Conservation (phyloP, 53 echinoderm and acorn worm species). For the Paelopatides confundens region DNA sequence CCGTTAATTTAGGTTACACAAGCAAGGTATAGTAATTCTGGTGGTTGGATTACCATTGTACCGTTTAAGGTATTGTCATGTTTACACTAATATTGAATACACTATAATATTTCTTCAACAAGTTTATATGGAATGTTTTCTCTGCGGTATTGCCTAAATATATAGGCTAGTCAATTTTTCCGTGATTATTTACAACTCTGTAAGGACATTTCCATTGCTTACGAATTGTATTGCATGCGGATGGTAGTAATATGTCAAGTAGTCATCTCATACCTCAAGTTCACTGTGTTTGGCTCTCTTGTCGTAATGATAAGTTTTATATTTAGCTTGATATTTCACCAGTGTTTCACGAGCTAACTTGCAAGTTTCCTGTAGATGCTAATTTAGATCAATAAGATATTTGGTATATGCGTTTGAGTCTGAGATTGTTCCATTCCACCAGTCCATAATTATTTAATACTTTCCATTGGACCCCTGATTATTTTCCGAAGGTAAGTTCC, state of each 20-base stretch:
- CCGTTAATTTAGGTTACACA: too few relatives aligned
- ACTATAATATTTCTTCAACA: constrained; percentile 1
- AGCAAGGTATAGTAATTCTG: too few relatives aligned
- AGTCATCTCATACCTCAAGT: constrained; percentile 58
- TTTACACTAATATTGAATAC: too few relatives aligned
- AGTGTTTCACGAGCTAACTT: not conserved
- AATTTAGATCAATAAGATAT: constrained; percentile 38
- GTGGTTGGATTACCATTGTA: too few relatives aligned
- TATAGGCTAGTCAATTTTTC: constrained; percentile 16
- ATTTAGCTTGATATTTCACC: not conserved
- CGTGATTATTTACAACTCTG: not conserved
- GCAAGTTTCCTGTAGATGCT: constrained; percentile 17
- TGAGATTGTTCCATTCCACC: not conserved
- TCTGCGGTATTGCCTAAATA: not conserved
- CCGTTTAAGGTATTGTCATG: too few relatives aligned
- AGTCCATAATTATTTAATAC: not conserved
- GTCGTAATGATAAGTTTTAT: constrained; percentile 54
- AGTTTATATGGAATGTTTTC: constrained; percentile 29
- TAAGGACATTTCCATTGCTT: constrained; percentile 52
- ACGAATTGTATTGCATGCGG: constrained; percentile 36
- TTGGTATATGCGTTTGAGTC: constrained; percentile 37
- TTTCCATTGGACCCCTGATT: constrained; percentile 1
- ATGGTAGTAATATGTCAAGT: constrained; percentile 61
- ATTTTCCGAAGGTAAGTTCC: too few relatives aligned
- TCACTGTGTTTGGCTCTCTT: constrained; percentile 30